Conservation (phyloP, 2,888 invertebrate species). For the Brachyptera risi region DNA sequence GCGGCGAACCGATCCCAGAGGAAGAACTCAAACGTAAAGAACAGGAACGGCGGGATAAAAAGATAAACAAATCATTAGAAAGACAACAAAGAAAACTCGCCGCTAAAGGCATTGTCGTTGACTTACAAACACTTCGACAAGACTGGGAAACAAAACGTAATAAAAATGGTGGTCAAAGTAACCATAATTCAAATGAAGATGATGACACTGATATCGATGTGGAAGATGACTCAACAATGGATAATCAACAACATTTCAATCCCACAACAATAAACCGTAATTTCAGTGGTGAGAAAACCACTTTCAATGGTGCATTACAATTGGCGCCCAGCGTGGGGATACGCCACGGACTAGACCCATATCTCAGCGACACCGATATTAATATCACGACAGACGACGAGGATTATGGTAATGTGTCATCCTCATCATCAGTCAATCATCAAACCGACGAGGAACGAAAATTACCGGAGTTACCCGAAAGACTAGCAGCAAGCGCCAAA, state of each 20-base stretch:
- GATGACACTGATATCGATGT: slow-evolving; percentile 28
- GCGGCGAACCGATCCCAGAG: slow-evolving; percentile 94
- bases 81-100: slow-evolving; percentile 88
- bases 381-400: slow-evolving; percentile 11
- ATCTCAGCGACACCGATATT: slow-evolving; percentile 3
- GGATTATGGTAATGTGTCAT: slow-evolving; percentile 11
- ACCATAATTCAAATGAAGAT: slow-evolving; percentile 12
- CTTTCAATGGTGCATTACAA: not conserved
- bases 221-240: slow-evolving; percentile 23
- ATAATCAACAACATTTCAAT: not conserved
- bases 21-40: slow-evolving; percentile 82
- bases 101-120: slow-evolving; percentile 68
- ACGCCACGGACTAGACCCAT: not conserved
- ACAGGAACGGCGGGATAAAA: slow-evolving; percentile 83
- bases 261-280: not conserved
- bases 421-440: slow-evolving; percentile 4
- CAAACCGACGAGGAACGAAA: slow-evolving; percentile 1
- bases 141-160: slow-evolving; percentile 27
- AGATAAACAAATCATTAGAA: slow-evolving; percentile 86
- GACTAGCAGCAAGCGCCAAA: not conserved
- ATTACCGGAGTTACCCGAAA: not conserved
- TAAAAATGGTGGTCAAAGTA: not conserved
- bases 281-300: not conserved
- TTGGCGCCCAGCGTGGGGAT: not conserved
- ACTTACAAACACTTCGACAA: slow-evolving; percentile 2